phyloP scores from a whole-genome alignment of 2,888 invertebrate genomes.

The Meiosimyza platycephala region DNA sequence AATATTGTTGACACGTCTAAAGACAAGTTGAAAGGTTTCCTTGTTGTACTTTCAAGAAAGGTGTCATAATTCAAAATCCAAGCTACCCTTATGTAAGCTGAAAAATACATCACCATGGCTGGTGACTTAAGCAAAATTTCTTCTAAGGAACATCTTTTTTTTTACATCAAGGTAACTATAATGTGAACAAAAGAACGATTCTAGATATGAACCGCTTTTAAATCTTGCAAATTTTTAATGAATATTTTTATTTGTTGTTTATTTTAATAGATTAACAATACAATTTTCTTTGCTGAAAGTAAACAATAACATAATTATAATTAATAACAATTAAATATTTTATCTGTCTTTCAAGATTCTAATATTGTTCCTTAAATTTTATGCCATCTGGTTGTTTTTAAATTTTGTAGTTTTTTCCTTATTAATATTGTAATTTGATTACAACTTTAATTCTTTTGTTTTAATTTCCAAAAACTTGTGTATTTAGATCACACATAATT shows the following conservation, averaged over 20 bases:
- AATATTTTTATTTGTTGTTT: conserved; percentile 25
- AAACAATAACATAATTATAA: conserved; percentile 35
- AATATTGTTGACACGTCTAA: no score
- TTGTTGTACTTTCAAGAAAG: no score
- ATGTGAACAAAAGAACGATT: no score
- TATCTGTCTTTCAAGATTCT: conserved; percentile 22
- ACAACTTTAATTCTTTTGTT: conserved; percentile 3
- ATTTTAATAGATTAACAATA: conserved; percentile 27
- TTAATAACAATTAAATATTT: conserved; percentile 34
- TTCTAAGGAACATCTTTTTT: no score
- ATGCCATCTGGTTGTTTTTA: conserved; percentile 21
- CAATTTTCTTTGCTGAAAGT: conserved; percentile 24
- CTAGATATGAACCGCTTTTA: no score
- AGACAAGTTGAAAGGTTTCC: no score
- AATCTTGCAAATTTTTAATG: neutral
- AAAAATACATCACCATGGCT: no score
- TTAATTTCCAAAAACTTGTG: conserved; percentile 13
- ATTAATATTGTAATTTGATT: conserved; percentile 15
- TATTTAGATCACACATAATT: neutral
- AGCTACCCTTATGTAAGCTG: no score
- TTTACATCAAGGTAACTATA: no score
- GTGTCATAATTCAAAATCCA: no score
- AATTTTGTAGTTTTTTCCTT: conserved; percentile 9
- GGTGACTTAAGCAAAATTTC: no score
- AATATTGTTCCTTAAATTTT: conserved; percentile 24